Conservation (phyloP, 2,113 vertebrate genomes). For the Sinocyclocheilus rhinocerous region DNA sequence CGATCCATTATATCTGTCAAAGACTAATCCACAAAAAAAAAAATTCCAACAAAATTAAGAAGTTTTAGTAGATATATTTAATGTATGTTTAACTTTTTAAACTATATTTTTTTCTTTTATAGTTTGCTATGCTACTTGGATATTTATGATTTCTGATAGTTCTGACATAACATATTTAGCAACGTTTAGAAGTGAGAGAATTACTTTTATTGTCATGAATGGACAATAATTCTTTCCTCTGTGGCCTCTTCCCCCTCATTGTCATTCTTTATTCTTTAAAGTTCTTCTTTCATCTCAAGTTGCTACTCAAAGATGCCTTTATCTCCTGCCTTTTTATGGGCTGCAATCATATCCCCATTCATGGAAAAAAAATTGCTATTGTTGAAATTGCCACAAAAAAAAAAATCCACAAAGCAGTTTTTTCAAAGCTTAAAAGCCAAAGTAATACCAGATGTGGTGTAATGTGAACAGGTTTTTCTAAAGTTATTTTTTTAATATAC, state of each 20-base stretch:
- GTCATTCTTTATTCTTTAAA: background rate
- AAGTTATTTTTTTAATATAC: background rate
- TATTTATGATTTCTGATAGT: background rate
- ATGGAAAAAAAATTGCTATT: background rate
- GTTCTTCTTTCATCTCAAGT: background rate
- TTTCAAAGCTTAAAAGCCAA: background rate
- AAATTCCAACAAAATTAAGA: too few relatives aligned
- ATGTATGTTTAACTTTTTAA: background rate
- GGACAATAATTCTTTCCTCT: background rate
- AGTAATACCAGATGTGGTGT: background rate
- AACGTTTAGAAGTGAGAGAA: background rate
- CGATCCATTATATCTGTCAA: background rate
- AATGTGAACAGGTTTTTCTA: background rate
- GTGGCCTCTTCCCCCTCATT: background rate
- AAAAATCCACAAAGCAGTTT: background rate
- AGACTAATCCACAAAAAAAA: background rate
- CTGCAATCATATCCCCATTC: background rate
- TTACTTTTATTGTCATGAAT: background rate
- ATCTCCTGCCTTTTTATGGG: constrained; percentile 11
- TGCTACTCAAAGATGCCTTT: background rate
- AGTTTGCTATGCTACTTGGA: background rate
- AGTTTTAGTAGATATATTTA: background rate
- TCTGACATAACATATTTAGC: background rate
- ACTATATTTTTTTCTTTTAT: background rate
- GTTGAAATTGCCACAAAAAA: background rate